A percentile compares a stretch with the other conserved stretches of the same genome.
Evolutionary conservation across 2,797 vertebrate genomes (phyloP).

Genomic region (Alauda arvensis): DNA sequence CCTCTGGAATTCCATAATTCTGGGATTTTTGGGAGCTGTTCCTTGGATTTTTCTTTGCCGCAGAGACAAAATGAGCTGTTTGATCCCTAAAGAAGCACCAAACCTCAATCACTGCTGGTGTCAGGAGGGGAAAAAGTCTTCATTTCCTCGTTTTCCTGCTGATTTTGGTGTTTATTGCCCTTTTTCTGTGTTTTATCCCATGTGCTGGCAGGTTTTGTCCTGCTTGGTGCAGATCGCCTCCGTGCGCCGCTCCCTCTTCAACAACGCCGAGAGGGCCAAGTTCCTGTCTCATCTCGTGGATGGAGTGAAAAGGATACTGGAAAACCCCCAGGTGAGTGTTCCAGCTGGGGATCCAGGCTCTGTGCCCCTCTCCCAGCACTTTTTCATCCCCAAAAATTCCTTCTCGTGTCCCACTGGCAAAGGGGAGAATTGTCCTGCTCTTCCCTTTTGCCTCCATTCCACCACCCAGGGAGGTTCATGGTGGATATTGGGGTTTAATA

Average conservation of each 20-base stretch:
- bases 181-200: background rate
- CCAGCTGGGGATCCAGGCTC: rapidly evolving
- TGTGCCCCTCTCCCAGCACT: too few relatives aligned
- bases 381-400: background rate
- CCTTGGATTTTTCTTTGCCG: rapidly evolving
- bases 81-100: background rate
- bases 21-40: background rate
- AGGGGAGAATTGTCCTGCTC: background rate
- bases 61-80: rapidly evolving
- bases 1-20: background rate
- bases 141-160: rapidly evolving
- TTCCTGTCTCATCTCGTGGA: conserved; percentile 96
- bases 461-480: rapidly evolving
- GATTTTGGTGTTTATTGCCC: background rate
- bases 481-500: background rate
- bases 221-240: conserved; percentile 98
- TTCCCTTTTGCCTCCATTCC: background rate
- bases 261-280: conserved; percentile 96
- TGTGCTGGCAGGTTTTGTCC: conserved; percentile 70
- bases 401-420: rapidly evolving
- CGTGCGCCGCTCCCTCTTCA: conserved; percentile 93
- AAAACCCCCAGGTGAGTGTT: conserved; percentile 88
- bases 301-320: conserved; percentile 96
- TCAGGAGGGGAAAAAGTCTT: rapidly evolving
- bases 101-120: rapidly evolving